Base-by-base conservation (phyloP, 2,797 vertebrate species). In the Hydrophis major region DNA sequence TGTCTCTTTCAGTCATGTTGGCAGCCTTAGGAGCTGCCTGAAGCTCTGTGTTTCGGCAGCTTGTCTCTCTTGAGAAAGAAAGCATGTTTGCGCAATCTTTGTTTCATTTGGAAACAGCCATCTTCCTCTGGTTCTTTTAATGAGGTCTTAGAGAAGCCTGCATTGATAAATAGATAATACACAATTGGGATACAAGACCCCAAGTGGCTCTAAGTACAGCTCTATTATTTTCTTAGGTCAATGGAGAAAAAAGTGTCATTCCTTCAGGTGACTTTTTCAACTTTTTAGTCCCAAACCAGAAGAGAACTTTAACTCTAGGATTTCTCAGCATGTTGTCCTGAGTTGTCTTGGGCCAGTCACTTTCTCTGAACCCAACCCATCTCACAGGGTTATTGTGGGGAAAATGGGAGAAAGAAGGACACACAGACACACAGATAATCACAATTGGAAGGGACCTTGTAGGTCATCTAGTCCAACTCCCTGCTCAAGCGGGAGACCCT, bases 41-140 rank as follows among this genome's bases (percentile, higher is more conserved):
- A 97, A 97, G 93, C 97, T 97, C 97, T 94, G 97, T 97, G 96
- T 98, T 98, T 97, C 97, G 97, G 97, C 97, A 1, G 96, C 96
- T 97, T 96, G 47, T 91, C 90, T 96, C 97, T 95, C 96, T 94
- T 96, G 74, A 42, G 18, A 78, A 78, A 97, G 97, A 97, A 97
- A 95, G 91, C 4, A 87, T 94, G 96, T 96, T 97, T 97, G 96
- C 95, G 95, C 91, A 92, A 78, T 93, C 94, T 60, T 92, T 94
- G 95, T 93, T 96, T 94, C 18, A 66, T 92, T 95, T 94, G 47
- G 93, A 95, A 93, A 93, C 57, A 93, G 95, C 6, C 66, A 63
- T 89, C 87, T 88, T 95, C 86, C 92, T 94, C 90, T 22, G 93
- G 92, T 74, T 66, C 50, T 22, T n/a, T 27, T 94, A 93, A 83